Conservation (phyloP, 2,888 invertebrate genomes). For the Brachyptera putata region DNA sequence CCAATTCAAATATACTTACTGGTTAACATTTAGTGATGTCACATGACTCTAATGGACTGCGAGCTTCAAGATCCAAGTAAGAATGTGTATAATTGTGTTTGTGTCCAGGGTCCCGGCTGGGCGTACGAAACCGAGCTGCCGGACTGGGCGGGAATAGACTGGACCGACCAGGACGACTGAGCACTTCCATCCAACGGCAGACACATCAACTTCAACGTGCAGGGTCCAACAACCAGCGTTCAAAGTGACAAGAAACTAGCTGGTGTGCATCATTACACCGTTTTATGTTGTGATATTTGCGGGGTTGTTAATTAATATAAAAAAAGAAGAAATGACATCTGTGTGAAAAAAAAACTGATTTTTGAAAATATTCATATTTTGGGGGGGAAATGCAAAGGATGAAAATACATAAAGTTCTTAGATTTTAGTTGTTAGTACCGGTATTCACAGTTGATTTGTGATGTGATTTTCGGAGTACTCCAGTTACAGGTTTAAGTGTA, state of each 20-base stretch:
- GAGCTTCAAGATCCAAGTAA: too few species aligned
- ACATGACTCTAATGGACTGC: too few species aligned
- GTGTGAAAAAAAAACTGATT: constrained; percentile 8
- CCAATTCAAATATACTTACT: too few species aligned
- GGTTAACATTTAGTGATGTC: too few species aligned
- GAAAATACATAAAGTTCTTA: neutral
- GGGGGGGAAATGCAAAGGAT: constrained; percentile 4
- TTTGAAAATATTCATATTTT: constrained; percentile 2
- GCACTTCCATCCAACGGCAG: constrained; percentile 19
- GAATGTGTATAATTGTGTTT: too few species aligned
- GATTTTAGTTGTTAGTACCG: neutral
- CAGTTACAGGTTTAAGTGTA: constrained; percentile 4
- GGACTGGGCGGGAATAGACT: constrained; percentile 85
- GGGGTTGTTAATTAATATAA: constrained; percentile 25
- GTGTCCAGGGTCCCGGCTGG: constrained; percentile 83
- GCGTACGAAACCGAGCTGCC: constrained; percentile 89
- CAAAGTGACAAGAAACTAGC: constrained; percentile 16
- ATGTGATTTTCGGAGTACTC: neutral
- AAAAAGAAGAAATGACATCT: neutral
- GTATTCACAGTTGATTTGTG: constrained; percentile 13
- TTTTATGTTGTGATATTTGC: constrained; percentile 25
- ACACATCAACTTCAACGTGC: constrained; percentile 12
- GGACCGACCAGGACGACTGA: constrained; percentile 64
- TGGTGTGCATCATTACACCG: constrained; percentile 6
- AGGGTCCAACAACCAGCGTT: constrained; percentile 29